A percentile compares a stretch with the other conserved stretches of the same genome.
Conservation (phyloP, 2,113 vertebrate genomes). For the Terrapene triunguis region DNA sequence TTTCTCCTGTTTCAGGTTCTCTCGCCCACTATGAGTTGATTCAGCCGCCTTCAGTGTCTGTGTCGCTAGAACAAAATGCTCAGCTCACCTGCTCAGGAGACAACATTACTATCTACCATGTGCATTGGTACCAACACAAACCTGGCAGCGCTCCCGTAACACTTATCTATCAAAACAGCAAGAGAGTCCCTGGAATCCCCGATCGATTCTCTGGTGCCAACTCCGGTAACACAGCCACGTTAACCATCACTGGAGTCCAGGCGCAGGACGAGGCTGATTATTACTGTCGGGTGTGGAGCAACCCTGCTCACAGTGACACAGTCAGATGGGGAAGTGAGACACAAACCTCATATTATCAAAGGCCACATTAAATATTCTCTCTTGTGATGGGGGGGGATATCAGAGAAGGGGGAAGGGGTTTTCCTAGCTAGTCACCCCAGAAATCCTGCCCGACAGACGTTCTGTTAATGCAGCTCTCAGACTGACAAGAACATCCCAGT, state of each 20-base stretch:
- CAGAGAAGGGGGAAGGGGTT: no score
- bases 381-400: no score
- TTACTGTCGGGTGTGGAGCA: background rate
- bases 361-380: no score
- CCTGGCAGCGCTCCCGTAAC: rapidly evolving
- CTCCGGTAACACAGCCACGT: rapidly evolving
- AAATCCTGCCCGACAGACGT: no score
- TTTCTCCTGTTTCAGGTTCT: background rate
- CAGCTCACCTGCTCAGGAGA: background rate
- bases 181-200: background rate
- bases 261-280: background rate
- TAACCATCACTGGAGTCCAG: background rate
- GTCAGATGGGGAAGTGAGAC: background rate
- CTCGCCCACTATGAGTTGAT: background rate
- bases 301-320: background rate
- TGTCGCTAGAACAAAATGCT: rapidly evolving
- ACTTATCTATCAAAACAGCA: rapidly evolving
- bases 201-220: rapidly evolving
- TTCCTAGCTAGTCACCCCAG: no score
- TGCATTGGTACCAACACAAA: slow-evolving; percentile 36
- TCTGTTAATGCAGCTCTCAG: no score
- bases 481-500: no score
- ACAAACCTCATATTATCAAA: background rate
- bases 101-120: rapidly evolving
- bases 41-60: rapidly evolving